phyloP scores from a whole-genome alignment of 2,113 vertebrate genomes.

The Amblyopsis rosae region DNA sequence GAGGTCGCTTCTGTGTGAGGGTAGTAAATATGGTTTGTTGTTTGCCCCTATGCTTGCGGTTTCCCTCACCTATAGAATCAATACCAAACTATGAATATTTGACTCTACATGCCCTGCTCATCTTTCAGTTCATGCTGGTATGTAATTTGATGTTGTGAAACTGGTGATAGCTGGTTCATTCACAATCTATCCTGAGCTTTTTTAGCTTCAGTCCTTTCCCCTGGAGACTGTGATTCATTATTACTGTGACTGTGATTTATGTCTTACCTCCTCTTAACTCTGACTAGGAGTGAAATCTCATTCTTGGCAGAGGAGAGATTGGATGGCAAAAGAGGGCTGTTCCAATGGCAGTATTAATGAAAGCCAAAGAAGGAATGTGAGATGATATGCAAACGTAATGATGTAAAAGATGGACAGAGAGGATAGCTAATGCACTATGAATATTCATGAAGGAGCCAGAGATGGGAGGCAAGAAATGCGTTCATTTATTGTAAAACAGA shows the following conservation, averaged over 20 bases:
- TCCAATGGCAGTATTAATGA: neutral
- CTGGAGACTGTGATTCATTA: slow-evolving; percentile 20
- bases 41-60: neutral
- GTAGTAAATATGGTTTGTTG: neutral
- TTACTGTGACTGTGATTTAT: slow-evolving; percentile 19
- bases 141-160: neutral
- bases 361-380: neutral
- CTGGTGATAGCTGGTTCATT: neutral
- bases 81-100: no score
- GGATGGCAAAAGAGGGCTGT: neutral
- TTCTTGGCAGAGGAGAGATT: neutral
- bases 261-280: slow-evolving; percentile 13
- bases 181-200: neutral
- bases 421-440: slow-evolving; percentile 12
- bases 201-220: slow-evolving; percentile 1
- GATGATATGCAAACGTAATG: neutral
- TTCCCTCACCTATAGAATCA: no score
- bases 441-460: slow-evolving; percentile 4
- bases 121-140: neutral
- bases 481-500: no score
- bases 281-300: neutral
- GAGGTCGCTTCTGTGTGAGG: neutral
- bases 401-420: neutral
- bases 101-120: no score
- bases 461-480: slow-evolving; percentile 15